Evolutionary conservation across 2,888 invertebrate genomes (phyloP), one percentile per base, ranked within the genome.

Genomic region (Thymelicus acteon): DNA sequence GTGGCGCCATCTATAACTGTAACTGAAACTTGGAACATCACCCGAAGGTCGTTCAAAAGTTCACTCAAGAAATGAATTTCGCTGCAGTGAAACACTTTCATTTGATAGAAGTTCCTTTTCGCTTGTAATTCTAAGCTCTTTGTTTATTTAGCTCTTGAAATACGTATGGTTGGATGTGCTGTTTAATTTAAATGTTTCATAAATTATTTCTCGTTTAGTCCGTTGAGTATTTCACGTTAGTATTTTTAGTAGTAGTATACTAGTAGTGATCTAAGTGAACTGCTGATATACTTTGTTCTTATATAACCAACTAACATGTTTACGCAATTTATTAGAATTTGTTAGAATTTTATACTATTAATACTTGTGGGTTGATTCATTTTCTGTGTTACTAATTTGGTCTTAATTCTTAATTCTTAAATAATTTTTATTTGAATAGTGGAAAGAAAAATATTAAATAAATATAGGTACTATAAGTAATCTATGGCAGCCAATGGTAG

Each of bases 21-120:
- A 90, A 90, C 90, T 89, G 88, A 90, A 91, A 91, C 89, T 88
- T 84, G 81, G 80, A 84, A 83, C 81, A 79, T 87, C 87, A 85
- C 85, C 83, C 88, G 92, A 92, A 93, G 93, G 92, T 93, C 93
- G 92, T 91, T 89, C 84, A 84, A 84, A 90, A 92, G 85, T 93
- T 93, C 87, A 87, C 83, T 83, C 84, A 85, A 86, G 87, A 86
- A 90, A 89, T 87, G 89, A 92, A 91, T 91, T 57, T 85, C 84
- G 83, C 85, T 86, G 82, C 84, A 86, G 78, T 81, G 82, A 86
- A 87, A 89, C 91, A 92, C 91, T 92, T 92, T 90, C 90, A 85
- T 90, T 89, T 87, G 81, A 79, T 79, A 78, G 78, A 71, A 71
- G 71, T 82, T 80, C 79, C 77, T 80, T 78, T 75, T 74, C 72